Evolutionary conservation across 2,797 vertebrate genomes (phyloP).

Genomic region (Sparus aurata): DNA sequence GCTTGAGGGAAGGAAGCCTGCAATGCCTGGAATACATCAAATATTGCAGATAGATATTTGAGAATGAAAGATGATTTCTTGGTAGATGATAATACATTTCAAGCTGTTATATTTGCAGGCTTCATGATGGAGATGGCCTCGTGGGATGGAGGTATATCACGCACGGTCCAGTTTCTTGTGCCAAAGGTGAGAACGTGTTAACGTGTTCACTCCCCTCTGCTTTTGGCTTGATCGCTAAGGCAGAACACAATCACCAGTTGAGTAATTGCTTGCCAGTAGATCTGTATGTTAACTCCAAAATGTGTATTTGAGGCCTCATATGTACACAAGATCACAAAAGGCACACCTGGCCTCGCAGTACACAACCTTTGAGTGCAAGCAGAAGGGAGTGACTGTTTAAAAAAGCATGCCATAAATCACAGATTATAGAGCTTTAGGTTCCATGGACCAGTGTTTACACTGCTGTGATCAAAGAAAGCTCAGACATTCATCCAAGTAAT

Average conservation of each 20-base stretch:
- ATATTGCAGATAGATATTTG: no score
- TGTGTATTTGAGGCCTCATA: slow-evolving; percentile 22
- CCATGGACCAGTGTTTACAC: slow-evolving; percentile 25
- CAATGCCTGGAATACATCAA: no score
- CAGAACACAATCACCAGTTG: not conserved
- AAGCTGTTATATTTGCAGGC: slow-evolving; percentile 80
- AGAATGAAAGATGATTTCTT: no score
- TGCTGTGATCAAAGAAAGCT: slow-evolving; percentile 42
- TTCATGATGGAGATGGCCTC: slow-evolving; percentile 99
- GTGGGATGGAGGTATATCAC: slow-evolving; percentile 98
- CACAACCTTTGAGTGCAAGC: slow-evolving; percentile 25
- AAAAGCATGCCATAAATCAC: slow-evolving; percentile 52
- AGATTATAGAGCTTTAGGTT: slow-evolving; percentile 33
- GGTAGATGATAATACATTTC: not conserved
- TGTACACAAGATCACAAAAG: slow-evolving; percentile 48
- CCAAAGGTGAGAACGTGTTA: slow-evolving; percentile 88
- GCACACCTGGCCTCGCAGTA: slow-evolving; percentile 54
- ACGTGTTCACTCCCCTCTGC: not conserved
- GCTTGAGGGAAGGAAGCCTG: no score
- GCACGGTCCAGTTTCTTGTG: slow-evolving; percentile 98
- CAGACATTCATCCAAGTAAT: slow-evolving; percentile 22
- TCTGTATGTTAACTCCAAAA: slow-evolving; percentile 34
- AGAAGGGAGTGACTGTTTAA: slow-evolving; percentile 20
- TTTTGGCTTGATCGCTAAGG: not conserved
- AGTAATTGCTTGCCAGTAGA: slow-evolving; percentile 8